Evolutionary conservation across 2,113 vertebrate genomes (phyloP).

Genomic region (Chloebia gouldiae): DNA sequence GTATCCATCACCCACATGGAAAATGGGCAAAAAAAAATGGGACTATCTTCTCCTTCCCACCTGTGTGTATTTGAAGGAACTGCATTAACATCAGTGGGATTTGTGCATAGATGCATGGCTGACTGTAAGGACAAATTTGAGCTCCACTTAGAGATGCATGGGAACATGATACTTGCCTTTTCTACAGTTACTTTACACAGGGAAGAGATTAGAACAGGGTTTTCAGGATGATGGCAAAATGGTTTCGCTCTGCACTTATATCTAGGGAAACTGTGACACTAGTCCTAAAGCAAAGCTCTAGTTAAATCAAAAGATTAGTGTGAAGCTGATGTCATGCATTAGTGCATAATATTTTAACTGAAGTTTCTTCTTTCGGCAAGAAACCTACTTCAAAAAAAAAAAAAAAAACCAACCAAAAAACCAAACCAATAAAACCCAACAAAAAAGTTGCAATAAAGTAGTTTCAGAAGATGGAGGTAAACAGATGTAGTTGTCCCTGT

Average conservation of each 20-base stretch:
- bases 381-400: not conserved
- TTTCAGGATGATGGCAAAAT: not conserved
- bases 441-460: not conserved
- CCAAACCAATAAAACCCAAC: not conserved
- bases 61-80: not conserved
- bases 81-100: not conserved
- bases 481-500: slow-evolving; percentile 27
- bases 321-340: not conserved
- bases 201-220: not conserved
- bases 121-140: not conserved
- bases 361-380: not conserved
- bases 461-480: slow-evolving; percentile 13
- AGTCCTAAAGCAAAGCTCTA: not conserved
- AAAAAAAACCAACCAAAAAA: no score
- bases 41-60: not conserved
- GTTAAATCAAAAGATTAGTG: not conserved
- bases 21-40: not conserved
- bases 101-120: not conserved
- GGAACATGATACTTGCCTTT: not conserved
- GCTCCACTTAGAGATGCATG: not conserved
- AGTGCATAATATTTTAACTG: not conserved
- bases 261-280: not conserved
- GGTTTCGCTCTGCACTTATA: not conserved
- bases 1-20: not conserved
- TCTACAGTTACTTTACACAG: not conserved